Conservation (phyloP, 2,888 invertebrate genomes). For the Pammene fasciana region DNA sequence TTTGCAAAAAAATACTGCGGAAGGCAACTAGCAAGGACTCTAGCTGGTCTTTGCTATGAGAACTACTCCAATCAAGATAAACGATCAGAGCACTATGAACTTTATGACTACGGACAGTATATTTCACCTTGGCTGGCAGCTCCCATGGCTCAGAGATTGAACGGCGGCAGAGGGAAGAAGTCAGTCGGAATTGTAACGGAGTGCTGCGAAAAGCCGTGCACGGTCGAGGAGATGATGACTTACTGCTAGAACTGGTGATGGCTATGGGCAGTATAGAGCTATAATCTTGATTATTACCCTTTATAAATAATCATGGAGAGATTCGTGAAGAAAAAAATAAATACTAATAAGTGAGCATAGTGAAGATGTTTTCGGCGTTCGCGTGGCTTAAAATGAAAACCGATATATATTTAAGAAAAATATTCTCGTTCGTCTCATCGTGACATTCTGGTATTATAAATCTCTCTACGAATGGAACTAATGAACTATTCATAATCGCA, state of each 20-base stretch:
- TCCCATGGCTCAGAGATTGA: not conserved
- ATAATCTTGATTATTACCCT: no score
- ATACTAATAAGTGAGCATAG: no score
- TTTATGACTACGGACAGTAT: not conserved
- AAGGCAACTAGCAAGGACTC: constrained; percentile 1
- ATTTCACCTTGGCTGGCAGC: constrained; percentile 17
- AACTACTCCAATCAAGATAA: not conserved
- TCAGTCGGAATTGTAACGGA: constrained; percentile 8
- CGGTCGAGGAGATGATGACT: constrained; percentile 1
- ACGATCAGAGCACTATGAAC: not conserved
- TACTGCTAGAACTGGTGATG: constrained; percentile 17
- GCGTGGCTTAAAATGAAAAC: no score
- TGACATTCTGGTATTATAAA: no score
- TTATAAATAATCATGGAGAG: no score
- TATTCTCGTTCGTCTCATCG: no score
- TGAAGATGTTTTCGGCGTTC: no score
- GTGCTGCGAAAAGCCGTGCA: constrained; percentile 19
- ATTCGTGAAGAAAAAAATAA: no score
- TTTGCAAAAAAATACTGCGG: not conserved
- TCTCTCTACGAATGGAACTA: no score
- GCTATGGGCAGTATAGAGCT: not conserved
- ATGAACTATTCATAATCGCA: no score
- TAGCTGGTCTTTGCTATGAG: constrained; percentile 4
- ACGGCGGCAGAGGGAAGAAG: constrained; percentile 10
- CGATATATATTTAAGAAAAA: no score